phyloP scores from a whole-genome alignment of 2,888 invertebrate species.

The Noctua janthina region DNA sequence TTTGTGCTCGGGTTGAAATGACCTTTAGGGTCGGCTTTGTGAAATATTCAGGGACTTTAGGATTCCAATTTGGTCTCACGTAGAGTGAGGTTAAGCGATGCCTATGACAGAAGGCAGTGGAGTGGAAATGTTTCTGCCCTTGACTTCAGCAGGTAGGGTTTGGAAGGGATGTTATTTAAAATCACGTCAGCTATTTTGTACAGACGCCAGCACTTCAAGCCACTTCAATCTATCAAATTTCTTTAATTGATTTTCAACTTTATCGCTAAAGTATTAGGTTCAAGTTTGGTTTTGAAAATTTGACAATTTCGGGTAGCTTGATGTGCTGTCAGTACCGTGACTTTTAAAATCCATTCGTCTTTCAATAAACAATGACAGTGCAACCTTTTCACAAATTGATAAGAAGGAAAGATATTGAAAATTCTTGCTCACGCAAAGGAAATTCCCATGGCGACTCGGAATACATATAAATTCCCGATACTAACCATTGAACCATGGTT shows the following conservation, averaged over 20 bases:
- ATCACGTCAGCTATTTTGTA: neutral
- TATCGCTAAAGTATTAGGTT: too few relatives aligned
- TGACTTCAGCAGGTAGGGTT: neutral
- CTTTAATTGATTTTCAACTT: too few relatives aligned
- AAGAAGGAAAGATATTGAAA: conserved; percentile 39
- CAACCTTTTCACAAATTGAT: conserved; percentile 16
- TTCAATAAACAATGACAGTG: conserved; percentile 24
- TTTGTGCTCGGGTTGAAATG: conserved; percentile 27
- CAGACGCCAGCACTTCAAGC: too few relatives aligned
- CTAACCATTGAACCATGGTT: conserved; percentile 53
- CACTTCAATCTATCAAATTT: too few relatives aligned
- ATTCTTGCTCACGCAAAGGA: conserved; percentile 21
- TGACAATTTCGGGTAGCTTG: too few relatives aligned
- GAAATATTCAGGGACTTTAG: conserved; percentile 44
- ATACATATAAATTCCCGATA: conserved; percentile 55
- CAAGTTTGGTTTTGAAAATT: too few relatives aligned
- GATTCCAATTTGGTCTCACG: conserved; percentile 45
- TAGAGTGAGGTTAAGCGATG: conserved; percentile 30
- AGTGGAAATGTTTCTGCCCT: conserved; percentile 10
- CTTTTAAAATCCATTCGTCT: neutral
- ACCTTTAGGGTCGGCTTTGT: conserved; percentile 31
- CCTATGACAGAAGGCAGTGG: conserved; percentile 27
- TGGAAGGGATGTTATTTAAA: conserved; percentile 7
- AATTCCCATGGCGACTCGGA: conserved; percentile 36
- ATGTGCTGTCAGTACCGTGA: neutral